Conservation (phyloP, 2,888 invertebrate species). For the Nemotelus pantherinus region DNA sequence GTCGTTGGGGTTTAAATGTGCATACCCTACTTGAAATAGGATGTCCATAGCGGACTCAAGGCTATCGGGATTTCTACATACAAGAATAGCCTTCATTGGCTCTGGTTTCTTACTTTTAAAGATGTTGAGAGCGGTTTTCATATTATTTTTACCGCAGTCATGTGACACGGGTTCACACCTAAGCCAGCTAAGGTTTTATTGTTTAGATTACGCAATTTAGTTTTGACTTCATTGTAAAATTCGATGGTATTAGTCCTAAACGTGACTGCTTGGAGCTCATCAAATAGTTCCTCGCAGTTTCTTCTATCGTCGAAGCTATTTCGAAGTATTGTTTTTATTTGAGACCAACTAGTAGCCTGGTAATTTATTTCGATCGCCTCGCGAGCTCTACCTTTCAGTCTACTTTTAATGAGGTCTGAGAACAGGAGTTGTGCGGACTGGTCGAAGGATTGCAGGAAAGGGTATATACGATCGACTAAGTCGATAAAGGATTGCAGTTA, state of each 20-base stretch:
- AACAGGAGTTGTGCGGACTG: neutral
- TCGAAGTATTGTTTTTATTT: conserved; percentile 12
- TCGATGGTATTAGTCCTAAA: conserved; percentile 23
- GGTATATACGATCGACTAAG: neutral
- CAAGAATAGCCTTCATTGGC: conserved; percentile 24
- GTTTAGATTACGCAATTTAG: conserved; percentile 3
- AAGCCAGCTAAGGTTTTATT: conserved; percentile 5
- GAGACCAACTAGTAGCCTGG: conserved; percentile 5
- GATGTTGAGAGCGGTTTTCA: conserved; percentile 7
- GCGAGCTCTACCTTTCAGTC: neutral
- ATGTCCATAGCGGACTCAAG: conserved; percentile 12
- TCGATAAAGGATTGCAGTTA: too few relatives aligned
- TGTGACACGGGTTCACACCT: neutral
- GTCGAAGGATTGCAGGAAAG: neutral
- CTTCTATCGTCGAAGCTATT: conserved; percentile 30
- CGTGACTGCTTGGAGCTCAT: neutral
- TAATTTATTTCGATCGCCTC: conserved; percentile 17
- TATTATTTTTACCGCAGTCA: neutral
- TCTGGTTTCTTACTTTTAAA: conserved; percentile 37
- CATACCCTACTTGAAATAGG: neutral
- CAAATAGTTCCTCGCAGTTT: conserved; percentile 15
- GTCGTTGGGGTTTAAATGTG: neutral
- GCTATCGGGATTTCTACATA: conserved; percentile 11
- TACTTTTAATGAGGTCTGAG: conserved; percentile 1
- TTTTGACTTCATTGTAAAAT: conserved; percentile 33